These are phyloP conservation scores for Babyrousa celebensis DNA, from an alignment of 2,797 vertebrate species.

Conservation along the genomic window DNA sequence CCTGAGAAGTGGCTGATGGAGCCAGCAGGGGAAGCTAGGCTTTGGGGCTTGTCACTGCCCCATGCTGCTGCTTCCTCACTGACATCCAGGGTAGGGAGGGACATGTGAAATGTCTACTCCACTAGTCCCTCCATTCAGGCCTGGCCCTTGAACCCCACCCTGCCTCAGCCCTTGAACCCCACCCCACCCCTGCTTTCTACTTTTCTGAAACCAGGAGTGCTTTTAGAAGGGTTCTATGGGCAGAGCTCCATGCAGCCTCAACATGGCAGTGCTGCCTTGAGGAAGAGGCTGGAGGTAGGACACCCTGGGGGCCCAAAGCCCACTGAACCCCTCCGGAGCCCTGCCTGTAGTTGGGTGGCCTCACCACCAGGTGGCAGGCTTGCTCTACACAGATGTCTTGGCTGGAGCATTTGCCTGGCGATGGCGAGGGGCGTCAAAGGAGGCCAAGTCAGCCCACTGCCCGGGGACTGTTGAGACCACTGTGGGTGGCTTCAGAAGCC, in stretches of 20 bases:
- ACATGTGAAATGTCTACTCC: not conserved
- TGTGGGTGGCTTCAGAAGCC: not conserved
- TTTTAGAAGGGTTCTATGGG: not conserved
- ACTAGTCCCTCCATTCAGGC: not conserved
- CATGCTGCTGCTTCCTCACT: not conserved
- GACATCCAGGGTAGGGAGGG: not conserved
- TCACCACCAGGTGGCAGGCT: conserved; percentile 86
- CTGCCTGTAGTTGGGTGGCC: conserved; percentile 77
- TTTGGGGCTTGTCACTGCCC: too few species aligned
- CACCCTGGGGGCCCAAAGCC: not conserved
- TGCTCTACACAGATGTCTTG: conserved; percentile 81
- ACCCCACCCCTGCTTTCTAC: not conserved
- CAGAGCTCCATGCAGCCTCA: not conserved
- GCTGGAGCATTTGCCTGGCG: conserved; percentile 82
- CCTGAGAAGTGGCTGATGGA: not conserved
- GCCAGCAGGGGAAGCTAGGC: not conserved
- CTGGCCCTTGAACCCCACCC: too few species aligned
- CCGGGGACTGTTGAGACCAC: not conserved
- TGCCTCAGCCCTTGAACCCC: not conserved
- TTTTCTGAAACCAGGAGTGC: not conserved
- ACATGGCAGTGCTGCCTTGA: not conserved
- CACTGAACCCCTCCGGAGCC: conserved; percentile 63
- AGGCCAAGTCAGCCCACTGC: not conserved
- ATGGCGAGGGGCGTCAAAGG: conserved; percentile 39
- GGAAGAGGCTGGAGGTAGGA: too few species aligned